Conservation (phyloP, 2,888 invertebrate genomes). For the Alviniconcha strummeri region DNA sequence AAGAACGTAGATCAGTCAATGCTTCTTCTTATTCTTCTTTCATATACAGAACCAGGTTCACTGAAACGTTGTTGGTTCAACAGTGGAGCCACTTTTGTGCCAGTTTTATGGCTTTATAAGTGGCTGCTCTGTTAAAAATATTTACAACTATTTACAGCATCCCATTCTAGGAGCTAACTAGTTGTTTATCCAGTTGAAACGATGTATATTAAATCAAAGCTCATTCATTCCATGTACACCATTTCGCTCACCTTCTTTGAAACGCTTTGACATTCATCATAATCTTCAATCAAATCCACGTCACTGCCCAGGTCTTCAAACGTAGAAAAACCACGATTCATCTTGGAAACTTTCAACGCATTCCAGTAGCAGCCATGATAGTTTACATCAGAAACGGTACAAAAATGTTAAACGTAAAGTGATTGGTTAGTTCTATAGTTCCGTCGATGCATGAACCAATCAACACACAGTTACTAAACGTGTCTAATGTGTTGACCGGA, state of each 20-base stretch:
- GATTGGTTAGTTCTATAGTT: conserved; percentile 43
- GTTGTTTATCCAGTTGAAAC: no score
- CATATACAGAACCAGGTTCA: no score
- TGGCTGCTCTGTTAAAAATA: no score
- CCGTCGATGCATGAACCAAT: conserved; percentile 40
- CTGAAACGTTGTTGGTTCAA: no score
- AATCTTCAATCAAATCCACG: conserved; percentile 42
- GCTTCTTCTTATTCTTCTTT: no score
- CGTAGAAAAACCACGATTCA: background rate
- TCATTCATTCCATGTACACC: no score
- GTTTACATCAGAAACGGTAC: conserved; percentile 54
- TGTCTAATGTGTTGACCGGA: conserved; percentile 21
- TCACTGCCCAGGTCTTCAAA: conserved; percentile 17
- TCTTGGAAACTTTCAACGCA: conserved; percentile 2
- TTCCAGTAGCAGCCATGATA: conserved; percentile 48
- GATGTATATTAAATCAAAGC: no score
- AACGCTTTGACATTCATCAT: conserved; percentile 49
- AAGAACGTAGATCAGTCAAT: no score
- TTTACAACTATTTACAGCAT: no score
- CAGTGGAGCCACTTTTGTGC: no score
- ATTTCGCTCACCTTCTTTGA: conserved; percentile 48
- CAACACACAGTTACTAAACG: conserved; percentile 33
- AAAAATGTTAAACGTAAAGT: conserved; percentile 15
- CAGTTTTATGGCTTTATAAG: no score
- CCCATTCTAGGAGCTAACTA: no score